Percentiles rank a stretch among this genome's conserved stretches.
Evolutionary conservation across 2,113 vertebrate species (phyloP).

Genomic region (Spea bombifrons): DNA sequence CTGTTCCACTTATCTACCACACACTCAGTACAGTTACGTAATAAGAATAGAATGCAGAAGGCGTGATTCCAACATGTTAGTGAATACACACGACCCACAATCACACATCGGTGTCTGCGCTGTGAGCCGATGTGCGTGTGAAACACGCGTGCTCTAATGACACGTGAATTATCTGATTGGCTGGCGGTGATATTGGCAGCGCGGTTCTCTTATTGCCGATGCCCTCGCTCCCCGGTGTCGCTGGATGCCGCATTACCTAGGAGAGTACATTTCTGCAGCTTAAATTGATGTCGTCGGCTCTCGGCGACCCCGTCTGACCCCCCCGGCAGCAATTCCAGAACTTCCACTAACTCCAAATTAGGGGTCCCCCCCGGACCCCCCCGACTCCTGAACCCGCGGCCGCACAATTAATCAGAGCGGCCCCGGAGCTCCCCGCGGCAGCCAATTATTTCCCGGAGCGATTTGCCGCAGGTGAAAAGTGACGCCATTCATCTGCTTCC

Average conservation of each 20-base stretch:
- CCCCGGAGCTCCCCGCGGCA: slow-evolving; percentile 53
- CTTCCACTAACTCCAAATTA: slow-evolving; percentile 52
- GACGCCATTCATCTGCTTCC: slow-evolving; percentile 28
- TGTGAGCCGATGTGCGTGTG: slow-evolving; percentile 42
- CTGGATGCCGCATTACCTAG: slow-evolving; percentile 50
- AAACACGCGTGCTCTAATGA: slow-evolving; percentile 53
- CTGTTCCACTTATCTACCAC: no score
- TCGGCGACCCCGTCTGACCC: slow-evolving; percentile 46
- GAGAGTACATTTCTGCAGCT: slow-evolving; percentile 50
- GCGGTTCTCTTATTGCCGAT: slow-evolving; percentile 46
- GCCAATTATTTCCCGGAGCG: slow-evolving; percentile 53
- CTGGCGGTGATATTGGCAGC: slow-evolving; percentile 53
- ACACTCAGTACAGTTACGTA: no score
- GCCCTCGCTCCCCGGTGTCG: slow-evolving; percentile 1
- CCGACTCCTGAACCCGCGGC: slow-evolving; percentile 56
- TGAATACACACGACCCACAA: no score
- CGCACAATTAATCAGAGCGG: slow-evolving; percentile 59
- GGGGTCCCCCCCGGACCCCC: slow-evolving; percentile 46
- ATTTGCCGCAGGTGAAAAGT: slow-evolving; percentile 40
- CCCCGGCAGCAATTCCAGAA: slow-evolving; percentile 55
- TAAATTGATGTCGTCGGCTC: slow-evolving; percentile 52
- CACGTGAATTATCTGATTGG: slow-evolving; percentile 48
- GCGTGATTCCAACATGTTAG: no score
- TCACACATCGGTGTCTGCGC: no score
- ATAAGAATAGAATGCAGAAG: no score